Evolutionary conservation across 1,140 invertebrate species (phyloP), one percentile per base, ranked within the genome.

Genomic region (Odontomachus brunneus): DNA sequence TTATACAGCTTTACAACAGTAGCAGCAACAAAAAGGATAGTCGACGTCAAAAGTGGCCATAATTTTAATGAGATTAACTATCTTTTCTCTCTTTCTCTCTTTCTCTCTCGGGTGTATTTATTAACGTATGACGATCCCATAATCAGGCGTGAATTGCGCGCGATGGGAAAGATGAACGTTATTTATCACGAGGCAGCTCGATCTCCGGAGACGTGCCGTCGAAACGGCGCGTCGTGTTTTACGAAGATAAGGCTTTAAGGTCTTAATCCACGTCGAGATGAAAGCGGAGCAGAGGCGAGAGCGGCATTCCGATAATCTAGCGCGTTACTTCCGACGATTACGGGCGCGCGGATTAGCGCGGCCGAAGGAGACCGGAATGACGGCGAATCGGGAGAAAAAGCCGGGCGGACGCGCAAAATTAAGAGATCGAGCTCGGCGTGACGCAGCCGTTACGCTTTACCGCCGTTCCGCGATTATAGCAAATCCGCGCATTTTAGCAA

Each of bases 241-340:
- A 65, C 84, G 55, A 78, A 80, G 87, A 88, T 88, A 88, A 88
- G 87, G 74, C 74, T 88, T 88, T 85, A 88, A 88, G 59, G 87
- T 81, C 75, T 87, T 88, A 88, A 88, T 88, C 82, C 85, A 26
- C 57, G 71, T 22, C 38, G 85, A 69, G 66, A 59, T 69, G 62
- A 80, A 87, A 87, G 49, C 19, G 81, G 66, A 86, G 51, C 14
- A 53, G 24, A 38, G 72, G 83, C 59, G 38, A 73, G 26, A 11
- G 38, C 48, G 48, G 51, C 24, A 55, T 33, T 59, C 59, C 62
- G 87, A 88, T 88, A 88, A 85, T 85, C 62, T 71, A 53, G 60
- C 53, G 60, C 73, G 73, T 88, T 80, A 60, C 38, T 74, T 67
- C 55, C 66, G 49, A 73, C 73, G 62, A 85, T 88, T 67, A 71